Base-by-base conservation (phyloP, 2,888 invertebrate genomes). In the Cephus runcator region DNA sequence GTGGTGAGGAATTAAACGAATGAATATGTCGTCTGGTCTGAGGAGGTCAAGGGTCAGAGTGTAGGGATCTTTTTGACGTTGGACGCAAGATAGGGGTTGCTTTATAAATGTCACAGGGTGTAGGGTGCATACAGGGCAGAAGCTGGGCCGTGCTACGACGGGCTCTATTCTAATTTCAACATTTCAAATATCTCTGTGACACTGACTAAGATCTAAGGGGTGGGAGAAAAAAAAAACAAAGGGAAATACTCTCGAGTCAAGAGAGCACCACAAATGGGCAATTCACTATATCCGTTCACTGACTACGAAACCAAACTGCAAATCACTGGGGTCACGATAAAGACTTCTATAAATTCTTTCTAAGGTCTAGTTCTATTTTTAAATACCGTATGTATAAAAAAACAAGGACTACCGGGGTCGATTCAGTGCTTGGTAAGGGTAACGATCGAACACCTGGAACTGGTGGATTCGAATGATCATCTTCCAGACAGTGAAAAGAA, bases 111-210 rank as follows among this genome's bases (percentile, higher is more conserved):
- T 56, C 56, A 56, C 9, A 31, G 71, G 71, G 71, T 12, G 31
- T 34, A 31, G 71, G 71, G 31, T 31, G 31, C 71, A 71, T 34
- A 71, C 71, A 56, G 71, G 71, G 71, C 74, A 74, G 74, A 74
- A 74, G 74, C 74, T 74, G 74, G 74, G 74, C 36, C 30, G 74
- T 34, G 74, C 74, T 33, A 33, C 71, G 71, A 23, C 34, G 71
- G 31, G 71, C 71, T 71, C 71, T 71, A 71, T 23, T 71, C 71
- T 71, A 71, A 30, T 31, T 56, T 56, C 56, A 23, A 56, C 56
- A 56, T 56, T 56, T 56, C 56, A 56, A 56, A 15, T 56, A 56
- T 30, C 33, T 30, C 11, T 31, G 71, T 30, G 71, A 33, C 74
- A 74, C 74, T 74, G 74, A 74, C 74, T 74, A 74, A 31, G 74